A percentile compares a stretch with the other conserved stretches of the same genome.
Conservation (phyloP, 2,113 vertebrate species). For the Erythrolamprus reginae region DNA sequence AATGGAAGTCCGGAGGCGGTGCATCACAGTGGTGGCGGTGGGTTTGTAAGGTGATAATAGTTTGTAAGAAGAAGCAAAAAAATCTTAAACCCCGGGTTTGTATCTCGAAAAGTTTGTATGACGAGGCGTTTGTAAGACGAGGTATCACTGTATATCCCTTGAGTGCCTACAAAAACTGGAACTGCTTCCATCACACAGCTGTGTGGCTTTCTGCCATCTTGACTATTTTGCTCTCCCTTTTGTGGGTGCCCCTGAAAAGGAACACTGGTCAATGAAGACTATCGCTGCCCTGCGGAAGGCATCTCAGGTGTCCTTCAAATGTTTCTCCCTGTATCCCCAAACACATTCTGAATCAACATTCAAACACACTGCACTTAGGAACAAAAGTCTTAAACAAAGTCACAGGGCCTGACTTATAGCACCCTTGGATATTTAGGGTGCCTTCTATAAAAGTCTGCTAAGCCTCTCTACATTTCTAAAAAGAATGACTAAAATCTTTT, state of each 20-base stretch:
- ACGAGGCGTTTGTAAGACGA: no score
- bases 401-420: background rate
- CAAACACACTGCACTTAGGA: background rate
- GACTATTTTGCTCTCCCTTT: background rate
- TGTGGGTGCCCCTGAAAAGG: background rate
- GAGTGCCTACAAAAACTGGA: background rate
- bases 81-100: no score
- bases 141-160: no score
- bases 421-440: background rate
- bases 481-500: background rate
- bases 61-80: no score
- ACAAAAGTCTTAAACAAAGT: background rate
- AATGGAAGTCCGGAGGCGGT: no score
- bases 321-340: no score
- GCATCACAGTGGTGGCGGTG: no score
- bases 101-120: no score
- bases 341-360: background rate
- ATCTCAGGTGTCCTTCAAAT: background rate
- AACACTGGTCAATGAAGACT: background rate
- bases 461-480: background rate
- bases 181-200: background rate
- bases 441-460: background rate
- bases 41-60: no score
- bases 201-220: background rate
- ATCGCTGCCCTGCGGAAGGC: background rate